Conservation (phyloP, 2,797 vertebrate genomes). For the Leptatherina wallacei region DNA sequence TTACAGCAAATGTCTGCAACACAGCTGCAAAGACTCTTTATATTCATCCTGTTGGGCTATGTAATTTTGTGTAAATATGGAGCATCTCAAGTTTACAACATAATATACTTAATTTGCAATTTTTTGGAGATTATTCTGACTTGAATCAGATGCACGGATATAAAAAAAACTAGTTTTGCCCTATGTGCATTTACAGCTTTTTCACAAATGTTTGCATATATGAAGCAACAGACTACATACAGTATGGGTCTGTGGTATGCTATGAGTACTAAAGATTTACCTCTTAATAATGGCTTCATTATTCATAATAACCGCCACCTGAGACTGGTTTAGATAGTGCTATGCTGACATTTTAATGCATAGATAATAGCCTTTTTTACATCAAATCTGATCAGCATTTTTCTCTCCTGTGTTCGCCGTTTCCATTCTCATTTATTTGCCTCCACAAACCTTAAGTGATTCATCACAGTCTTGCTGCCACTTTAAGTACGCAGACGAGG, state of each 20-base stretch:
- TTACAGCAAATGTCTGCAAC: conserved; percentile 15
- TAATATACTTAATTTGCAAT: background rate
- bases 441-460: conserved; percentile 52
- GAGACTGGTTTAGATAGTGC: conserved; percentile 42
- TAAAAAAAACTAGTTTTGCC: conserved; percentile 7
- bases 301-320: conserved; percentile 22
- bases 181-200: background rate
- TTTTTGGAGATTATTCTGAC: background rate
- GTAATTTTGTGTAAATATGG: conserved; percentile 15
- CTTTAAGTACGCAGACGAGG: conserved; percentile 9
- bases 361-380: conserved; percentile 55
- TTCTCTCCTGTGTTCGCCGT: conserved; percentile 48
- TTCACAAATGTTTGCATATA: conserved; percentile 26
- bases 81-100: conserved; percentile 9
- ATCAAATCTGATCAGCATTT: conserved; percentile 69
- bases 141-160: background rate
- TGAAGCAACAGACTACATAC: background rate
- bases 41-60: conserved; percentile 9
- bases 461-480: conserved; percentile 46
- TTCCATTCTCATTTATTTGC: conserved; percentile 58
- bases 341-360: conserved; percentile 63
- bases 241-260: conserved; percentile 9
- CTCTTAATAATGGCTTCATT: conserved; percentile 38
- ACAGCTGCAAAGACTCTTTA: conserved; percentile 6
- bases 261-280: conserved; percentile 28